Base-by-base conservation (phyloP, 2,113 vertebrate species). In the Phoxinus phoxinus region DNA sequence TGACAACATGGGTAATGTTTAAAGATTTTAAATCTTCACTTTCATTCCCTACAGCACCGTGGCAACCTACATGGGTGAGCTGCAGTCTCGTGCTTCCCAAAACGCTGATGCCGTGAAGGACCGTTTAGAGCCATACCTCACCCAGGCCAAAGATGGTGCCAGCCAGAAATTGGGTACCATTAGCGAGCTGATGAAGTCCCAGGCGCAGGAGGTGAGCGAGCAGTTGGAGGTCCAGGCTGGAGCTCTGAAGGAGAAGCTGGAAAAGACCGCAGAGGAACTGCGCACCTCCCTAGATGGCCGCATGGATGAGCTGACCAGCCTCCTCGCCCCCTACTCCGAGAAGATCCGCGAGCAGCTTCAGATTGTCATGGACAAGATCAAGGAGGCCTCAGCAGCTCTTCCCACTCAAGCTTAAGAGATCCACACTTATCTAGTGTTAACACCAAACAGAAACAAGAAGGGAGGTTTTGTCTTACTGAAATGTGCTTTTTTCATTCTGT, bases 261-360 rank as follows among this genome's bases (percentile, higher is more conserved):
- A 94, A 86, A 48, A 91, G 87, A 93, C 92, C 0, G 91, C 93
- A 0, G 73, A 94, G 71, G 90, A 91, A 0, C 87, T 96, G 12
- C 93, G 94, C 59, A 86, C 59, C 84, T 86, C 91, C 72, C 53
- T 96, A 74, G 93, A 95, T 19, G 93, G 92, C 41, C 91, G 90
- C 65, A 79, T 94, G 1, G 93, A 95, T 0, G 92, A 93, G 88
- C 86, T 96, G 32, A 91, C 89, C 30, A 85, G 91, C 17, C 44
- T 94, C 86, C 17, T 96, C 46, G 35, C 91, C 15, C 94, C 95
- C 11, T 90, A 90, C 0, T 88, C 93, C 56, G 44, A 90, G 61
- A 89, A 94, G 67, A 56, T 96, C 90, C 91, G 93, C 2, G 90
- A 94, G 56, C 92, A 95, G 84, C 4, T 96, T 10, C 91, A 95